Evolutionary conservation across 2,888 invertebrate genomes (phyloP).

Genomic region (Andricus curvator): DNA sequence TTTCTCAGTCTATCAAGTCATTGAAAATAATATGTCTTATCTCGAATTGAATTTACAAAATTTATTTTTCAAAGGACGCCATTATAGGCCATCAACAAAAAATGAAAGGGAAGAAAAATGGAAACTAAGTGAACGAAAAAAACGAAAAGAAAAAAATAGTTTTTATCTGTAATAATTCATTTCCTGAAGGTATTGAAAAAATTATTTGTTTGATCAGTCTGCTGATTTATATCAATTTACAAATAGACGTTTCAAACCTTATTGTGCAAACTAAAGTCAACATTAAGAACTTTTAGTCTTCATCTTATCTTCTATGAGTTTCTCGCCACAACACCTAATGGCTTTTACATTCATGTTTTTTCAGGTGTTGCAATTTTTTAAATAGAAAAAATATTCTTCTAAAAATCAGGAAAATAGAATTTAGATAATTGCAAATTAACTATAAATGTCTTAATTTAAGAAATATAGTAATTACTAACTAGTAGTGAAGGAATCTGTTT

Average conservation of each 20-base stretch:
- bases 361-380: background rate
- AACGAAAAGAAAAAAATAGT: background rate
- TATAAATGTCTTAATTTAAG: background rate
- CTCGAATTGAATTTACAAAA: no score
- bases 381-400: background rate
- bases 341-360: background rate
- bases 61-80: no score
- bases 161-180: background rate
- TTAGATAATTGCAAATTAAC: background rate
- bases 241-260: conserved; percentile 5
- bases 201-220: background rate
- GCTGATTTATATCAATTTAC: background rate
- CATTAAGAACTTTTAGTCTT: background rate
- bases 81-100: background rate
- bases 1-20: no score
- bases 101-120: background rate
- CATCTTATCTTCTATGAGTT: background rate
- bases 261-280: conserved; percentile 7
- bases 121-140: background rate
- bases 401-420: background rate
- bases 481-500: background rate
- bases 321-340: background rate
- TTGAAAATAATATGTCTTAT: no score
- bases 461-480: background rate
- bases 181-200: background rate